Base-by-base conservation (phyloP, 2,797 vertebrate genomes). In the Danio aesculapii region DNA sequence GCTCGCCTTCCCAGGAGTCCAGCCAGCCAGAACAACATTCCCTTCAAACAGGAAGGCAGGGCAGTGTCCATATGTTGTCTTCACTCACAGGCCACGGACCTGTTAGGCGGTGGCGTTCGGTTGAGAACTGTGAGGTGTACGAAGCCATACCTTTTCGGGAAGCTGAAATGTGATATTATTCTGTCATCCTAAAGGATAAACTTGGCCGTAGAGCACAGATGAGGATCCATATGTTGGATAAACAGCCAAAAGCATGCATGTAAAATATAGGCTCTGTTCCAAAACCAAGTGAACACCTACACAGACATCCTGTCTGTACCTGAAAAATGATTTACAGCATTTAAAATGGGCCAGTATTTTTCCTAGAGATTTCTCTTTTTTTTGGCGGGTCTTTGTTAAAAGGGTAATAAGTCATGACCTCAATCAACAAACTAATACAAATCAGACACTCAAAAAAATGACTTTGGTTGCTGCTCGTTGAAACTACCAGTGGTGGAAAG, bases 51-150 rank as follows among this genome's bases (percentile, higher is more conserved):
- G 94, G 93, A 95, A 93, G 89, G 91, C 90, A 93, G 92, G 92
- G 92, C 92, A 94, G 87, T 91, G 91, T 91, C 93, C 94, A 94
- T 93, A 93, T 94, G 93, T 86, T 93, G 92, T 93, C 91, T 92
- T 94, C 92, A 92, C 79, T 89, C 84, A 86, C 46, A 75, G 63
- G 63, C 57, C 67, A 79, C 46, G 53, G 67, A 77, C 19, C 68
- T 64, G 17, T 46, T 41, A 58, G 58, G 67, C 72, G 63, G 57
- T 67, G 68, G 14, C 30, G 58, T 62, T 63, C 77, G 67, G 59
- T 69, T 78, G 77, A 69, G 71, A 75, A 80, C 69, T n/a, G 66
- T 21, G 61, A 59, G 72, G 76, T 79, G 64, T 50, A 64, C 59
- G 8, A 66, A 69, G 39, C 77, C 44, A 59, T 61, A 58, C 43